Evolutionary conservation across 2,113 vertebrate species (phyloP), one percentile per base, ranked within the genome.

Genomic region (Octodon degus): DNA sequence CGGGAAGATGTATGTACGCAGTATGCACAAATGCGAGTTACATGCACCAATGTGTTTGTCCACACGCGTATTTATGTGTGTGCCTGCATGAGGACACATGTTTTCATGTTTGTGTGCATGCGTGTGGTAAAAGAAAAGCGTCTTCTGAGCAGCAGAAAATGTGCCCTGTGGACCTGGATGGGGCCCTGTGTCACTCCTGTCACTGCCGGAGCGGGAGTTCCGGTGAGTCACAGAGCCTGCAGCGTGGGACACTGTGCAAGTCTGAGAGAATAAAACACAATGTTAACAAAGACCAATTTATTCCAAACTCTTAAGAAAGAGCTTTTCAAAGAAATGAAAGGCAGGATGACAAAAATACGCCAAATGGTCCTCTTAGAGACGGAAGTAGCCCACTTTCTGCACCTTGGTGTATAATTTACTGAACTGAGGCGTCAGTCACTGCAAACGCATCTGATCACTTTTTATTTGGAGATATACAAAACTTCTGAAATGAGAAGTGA

Each of bases 251-350:
- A 30, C 27, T 92, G 20, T 65, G 88, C 84, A 76, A 63, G 85
- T 37, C 76, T 76, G 79, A 65, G 81, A 96, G 77, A 90, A 79
- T 24, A 86, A 89, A 63, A 62, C 40, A 74, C 32, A 55, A 77
- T 80, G 27, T 85, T 63, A 30, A 95, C 63, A 92, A 93, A 88
- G 91, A 60, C 34, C 34, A 93, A 79, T 82, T 96, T 93, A 85
- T 95, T 88, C 77, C 47, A 65, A 95, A 85, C n/a, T 76, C 58
- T n/a, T 19, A 81, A 81, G 77, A 30, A 80, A 80, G 55, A 93
- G 40, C 14, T 77, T 22, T 58, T 70, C 0, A 7, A 90, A 65
- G 87, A 82, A 70, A 58, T 12, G 19, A 83, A 79, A 88, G 25
- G 68, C 22, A 92, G 27, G 19, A 47, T 85, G 89, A 86, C 47